Evolutionary conservation across 2,888 invertebrate species (phyloP).

Genomic region (Timema podura): DNA sequence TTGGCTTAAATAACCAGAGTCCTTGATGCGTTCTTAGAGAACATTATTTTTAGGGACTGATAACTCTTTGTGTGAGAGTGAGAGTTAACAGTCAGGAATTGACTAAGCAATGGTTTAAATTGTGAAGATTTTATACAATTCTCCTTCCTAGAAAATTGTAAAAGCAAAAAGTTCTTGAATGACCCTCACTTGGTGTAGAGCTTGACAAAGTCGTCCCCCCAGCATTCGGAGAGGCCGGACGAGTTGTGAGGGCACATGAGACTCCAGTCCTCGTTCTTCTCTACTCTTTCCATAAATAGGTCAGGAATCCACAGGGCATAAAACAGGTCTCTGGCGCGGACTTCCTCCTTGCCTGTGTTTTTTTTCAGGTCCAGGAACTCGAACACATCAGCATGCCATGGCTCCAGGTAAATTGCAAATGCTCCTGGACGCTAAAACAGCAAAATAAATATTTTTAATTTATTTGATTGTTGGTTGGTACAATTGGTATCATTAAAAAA

Average conservation of each 20-base stretch:
- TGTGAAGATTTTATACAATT: no score
- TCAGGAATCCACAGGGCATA: conserved; percentile 98
- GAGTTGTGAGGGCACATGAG: conserved; percentile 95
- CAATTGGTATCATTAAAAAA: background rate
- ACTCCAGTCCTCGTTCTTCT: conserved; percentile 81
- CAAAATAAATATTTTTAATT: background rate
- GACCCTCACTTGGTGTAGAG: conserved; percentile 66
- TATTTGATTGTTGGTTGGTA: no score
- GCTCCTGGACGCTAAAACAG: conserved; percentile 76
- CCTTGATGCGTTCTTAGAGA: no score
- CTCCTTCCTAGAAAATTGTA: no score
- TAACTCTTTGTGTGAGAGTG: no score
- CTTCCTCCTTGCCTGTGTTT: conserved; percentile 93
- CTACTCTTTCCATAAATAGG: conserved; percentile 94
- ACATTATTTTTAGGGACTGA: no score
- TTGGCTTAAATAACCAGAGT: no score
- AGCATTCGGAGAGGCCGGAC: conserved; percentile 85
- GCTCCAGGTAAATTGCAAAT: conserved; percentile 96
- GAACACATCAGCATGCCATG: conserved; percentile 97
- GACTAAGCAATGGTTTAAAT: no score
- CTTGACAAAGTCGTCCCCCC: conserved; percentile 91
- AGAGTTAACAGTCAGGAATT: no score
- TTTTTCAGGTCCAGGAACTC: conserved; percentile 93
- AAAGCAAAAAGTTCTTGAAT: conserved; percentile 6
- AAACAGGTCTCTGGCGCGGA: conserved; percentile 91